Evolutionary conservation across 2,113 vertebrate species (phyloP).

Genomic region (Sminthopsis crassicaudata): DNA sequence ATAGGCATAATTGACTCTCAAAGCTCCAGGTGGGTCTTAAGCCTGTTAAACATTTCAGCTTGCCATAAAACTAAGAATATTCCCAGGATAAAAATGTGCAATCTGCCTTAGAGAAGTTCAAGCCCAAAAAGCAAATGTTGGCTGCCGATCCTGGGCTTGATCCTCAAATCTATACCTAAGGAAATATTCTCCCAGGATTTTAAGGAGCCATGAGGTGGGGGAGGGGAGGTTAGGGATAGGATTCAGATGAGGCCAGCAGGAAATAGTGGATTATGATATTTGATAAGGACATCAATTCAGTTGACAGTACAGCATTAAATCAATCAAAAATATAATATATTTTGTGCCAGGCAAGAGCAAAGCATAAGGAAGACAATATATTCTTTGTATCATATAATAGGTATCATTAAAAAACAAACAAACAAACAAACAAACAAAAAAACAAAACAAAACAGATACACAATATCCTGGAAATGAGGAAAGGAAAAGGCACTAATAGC

Average conservation of each 20-base stretch:
- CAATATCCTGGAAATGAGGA: background rate
- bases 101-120: constrained; percentile 43
- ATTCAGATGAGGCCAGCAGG: background rate
- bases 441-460: background rate
- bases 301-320: background rate
- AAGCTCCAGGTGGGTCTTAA: background rate
- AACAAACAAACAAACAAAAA: no score
- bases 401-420: no score
- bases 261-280: background rate
- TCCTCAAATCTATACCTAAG: constrained; percentile 40
- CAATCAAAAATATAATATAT: background rate
- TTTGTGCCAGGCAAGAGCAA: background rate
- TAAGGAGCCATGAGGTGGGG: background rate
- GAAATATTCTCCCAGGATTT: constrained; percentile 23
- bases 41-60: constrained; percentile 30
- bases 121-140: constrained; percentile 40
- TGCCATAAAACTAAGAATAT: constrained; percentile 47
- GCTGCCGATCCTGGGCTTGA: background rate
- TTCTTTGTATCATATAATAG: background rate
- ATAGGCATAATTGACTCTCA: constrained; percentile 17
- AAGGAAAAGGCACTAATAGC: background rate
- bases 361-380: background rate
- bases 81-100: constrained; percentile 37
- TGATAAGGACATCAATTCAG: background rate
- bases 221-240: background rate